These are phyloP conservation scores for Amblyteles armatorius DNA, from an alignment of 2,888 invertebrate genomes.

Conservation along the genomic window DNA sequence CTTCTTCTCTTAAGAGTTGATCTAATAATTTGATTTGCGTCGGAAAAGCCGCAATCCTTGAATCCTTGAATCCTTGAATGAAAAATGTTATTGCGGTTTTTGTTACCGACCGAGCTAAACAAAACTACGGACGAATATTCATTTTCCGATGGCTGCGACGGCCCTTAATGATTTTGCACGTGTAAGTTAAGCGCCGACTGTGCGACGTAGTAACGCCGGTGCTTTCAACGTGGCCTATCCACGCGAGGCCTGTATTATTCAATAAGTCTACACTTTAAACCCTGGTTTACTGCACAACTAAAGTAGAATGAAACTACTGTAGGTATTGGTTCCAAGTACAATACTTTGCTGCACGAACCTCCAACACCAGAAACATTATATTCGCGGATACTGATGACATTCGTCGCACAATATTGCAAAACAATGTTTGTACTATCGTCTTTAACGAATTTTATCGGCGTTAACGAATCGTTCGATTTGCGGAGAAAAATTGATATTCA, in stretches of 20 bases:
- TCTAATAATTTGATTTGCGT: neutral
- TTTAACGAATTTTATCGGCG: neutral
- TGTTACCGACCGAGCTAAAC: neutral
- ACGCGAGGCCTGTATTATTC: constrained; percentile 74
- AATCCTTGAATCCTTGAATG: too few species aligned
- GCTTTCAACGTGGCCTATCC: constrained; percentile 76
- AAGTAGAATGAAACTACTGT: constrained; percentile 29
- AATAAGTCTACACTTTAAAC: constrained; percentile 71
- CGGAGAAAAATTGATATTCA: neutral
- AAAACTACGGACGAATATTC: neutral
- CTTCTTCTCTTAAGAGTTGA: neutral
- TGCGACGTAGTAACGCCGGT: constrained; percentile 64
- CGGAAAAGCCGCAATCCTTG: too few species aligned
- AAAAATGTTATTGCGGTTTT: neutral
- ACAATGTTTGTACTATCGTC: neutral
- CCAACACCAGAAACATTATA: neutral
- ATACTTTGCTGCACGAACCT: neutral
- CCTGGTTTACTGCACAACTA: constrained; percentile 59
- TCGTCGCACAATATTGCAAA: neutral
- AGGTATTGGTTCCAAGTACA: neutral
- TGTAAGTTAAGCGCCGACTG: constrained; percentile 26
- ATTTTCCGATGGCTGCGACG: neutral
- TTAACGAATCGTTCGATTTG: neutral
- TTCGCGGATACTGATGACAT: neutral
- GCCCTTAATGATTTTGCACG: constrained; percentile 27